These are phyloP conservation scores for Phyto melanocephala DNA, from an alignment of 2,888 invertebrate genomes.

Conservation along the genomic window DNA sequence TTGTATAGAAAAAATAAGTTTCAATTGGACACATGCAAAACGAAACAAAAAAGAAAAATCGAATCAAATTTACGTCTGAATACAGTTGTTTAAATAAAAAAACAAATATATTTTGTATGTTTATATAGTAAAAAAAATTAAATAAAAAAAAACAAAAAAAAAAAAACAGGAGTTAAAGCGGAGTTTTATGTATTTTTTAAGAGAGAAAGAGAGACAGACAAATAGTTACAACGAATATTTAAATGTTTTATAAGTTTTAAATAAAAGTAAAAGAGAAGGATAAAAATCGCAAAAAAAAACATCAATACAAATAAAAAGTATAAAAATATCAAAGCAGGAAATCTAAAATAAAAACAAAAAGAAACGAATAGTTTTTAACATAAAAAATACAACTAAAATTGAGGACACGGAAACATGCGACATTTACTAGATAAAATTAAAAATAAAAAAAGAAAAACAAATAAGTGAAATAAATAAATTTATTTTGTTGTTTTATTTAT, in stretches of 20 bases:
- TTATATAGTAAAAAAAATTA: slow-evolving; percentile 5
- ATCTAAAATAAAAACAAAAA: slow-evolving; percentile 56
- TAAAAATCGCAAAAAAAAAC: slow-evolving; percentile 47
- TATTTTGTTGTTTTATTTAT: slow-evolving; percentile 28
- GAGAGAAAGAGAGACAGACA: slow-evolving; percentile 47
- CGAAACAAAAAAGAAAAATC: slow-evolving; percentile 19
- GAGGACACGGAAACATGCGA: slow-evolving; percentile 70
- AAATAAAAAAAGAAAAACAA: slow-evolving; percentile 32
- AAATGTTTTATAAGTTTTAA: slow-evolving; percentile 52
- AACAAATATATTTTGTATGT: slow-evolving; percentile 23
- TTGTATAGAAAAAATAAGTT: slow-evolving; percentile 35
- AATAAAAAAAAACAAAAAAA: slow-evolving; percentile 30
- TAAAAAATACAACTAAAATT: slow-evolving; percentile 63
- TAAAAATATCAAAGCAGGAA: slow-evolving; percentile 59
- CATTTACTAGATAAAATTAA: slow-evolving; percentile 64
- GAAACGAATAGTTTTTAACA: slow-evolving; percentile 10
- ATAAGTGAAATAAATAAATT: slow-evolving; percentile 53
- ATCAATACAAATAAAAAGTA: slow-evolving; percentile 16
- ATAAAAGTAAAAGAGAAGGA: slow-evolving; percentile 51
- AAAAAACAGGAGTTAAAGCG: slow-evolving; percentile 32
- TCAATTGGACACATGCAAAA: slow-evolving; percentile 65
- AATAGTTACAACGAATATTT: slow-evolving; percentile 48
- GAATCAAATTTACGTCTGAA: background rate
- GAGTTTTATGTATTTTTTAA: background rate
- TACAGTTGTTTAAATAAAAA: slow-evolving; percentile 9